Conservation (phyloP, 2,888 invertebrate species). For the Dryomyza anilis region DNA sequence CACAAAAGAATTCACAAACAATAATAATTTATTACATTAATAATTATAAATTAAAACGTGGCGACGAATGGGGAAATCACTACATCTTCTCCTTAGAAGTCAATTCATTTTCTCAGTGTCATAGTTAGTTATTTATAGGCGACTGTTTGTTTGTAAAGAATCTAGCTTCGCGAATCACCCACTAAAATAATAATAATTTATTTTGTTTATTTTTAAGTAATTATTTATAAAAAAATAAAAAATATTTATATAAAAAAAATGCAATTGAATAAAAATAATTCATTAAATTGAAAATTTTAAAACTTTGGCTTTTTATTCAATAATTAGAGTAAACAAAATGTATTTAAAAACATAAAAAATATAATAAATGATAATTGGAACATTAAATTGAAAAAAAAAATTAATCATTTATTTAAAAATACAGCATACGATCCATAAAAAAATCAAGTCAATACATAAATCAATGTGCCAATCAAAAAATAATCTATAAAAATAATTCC, state of each 20-base stretch:
- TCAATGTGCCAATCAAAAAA: no score
- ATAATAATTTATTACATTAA: constrained; percentile 22
- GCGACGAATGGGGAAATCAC: not conserved
- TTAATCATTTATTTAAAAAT: no score
- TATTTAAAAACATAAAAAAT: no score
- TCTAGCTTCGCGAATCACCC: not conserved
- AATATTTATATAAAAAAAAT: no score
- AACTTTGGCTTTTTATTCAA: not conserved
- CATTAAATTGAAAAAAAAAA: no score
- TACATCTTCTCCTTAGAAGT: no score
- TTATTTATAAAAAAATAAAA: constrained; percentile 41
- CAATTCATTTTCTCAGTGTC: constrained; percentile 7
- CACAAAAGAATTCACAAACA: not conserved
- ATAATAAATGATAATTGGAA: no score
- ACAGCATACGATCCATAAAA: no score
- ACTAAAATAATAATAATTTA: constrained; percentile 39
- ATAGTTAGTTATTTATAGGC: not conserved
- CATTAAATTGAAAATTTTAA: constrained; percentile 38
- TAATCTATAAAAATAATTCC: no score
- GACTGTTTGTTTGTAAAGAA: not conserved
- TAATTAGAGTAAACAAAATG: no score
- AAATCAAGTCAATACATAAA: no score
- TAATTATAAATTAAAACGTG: constrained; percentile 5
- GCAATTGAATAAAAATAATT: constrained; percentile 54
- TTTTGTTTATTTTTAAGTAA: constrained; percentile 47